phyloP scores from a whole-genome alignment of 2,113 vertebrate genomes.

The Neotoma lepida region DNA sequence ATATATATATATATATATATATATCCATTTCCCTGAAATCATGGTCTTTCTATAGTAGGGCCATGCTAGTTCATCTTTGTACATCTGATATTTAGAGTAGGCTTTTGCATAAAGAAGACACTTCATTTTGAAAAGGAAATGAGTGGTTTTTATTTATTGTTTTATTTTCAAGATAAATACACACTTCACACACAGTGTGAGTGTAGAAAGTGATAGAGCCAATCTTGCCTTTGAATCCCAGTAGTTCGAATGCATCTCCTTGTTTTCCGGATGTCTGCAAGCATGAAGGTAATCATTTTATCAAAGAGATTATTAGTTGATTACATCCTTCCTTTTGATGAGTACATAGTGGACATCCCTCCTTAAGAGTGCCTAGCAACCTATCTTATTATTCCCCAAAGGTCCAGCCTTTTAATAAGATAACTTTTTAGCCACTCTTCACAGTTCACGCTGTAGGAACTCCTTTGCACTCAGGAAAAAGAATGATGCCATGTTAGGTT shows the following conservation, averaged over 20 bases:
- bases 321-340: conserved; percentile 27
- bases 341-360: not conserved
- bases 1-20: not conserved
- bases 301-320: not conserved
- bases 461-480: conserved; percentile 18
- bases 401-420: not conserved
- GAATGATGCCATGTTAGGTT: conserved; percentile 55
- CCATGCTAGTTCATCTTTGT: not conserved
- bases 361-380: not conserved
- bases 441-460: conserved; percentile 12
- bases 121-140: not conserved
- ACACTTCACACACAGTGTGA: not conserved
- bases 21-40: not conserved
- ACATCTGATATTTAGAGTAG: not conserved
- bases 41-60: not conserved
- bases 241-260: not conserved
- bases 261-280: not conserved
- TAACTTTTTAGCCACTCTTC: conserved; percentile 45
- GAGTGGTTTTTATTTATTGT: not conserved
- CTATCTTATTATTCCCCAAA: not conserved
- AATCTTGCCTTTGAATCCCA: not conserved
- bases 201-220: conserved; percentile 21
- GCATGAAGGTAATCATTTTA: conserved; percentile 34
- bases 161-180: conserved; percentile 10
- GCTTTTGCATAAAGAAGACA: not conserved